These are phyloP conservation scores for Engystomops pustulosus DNA, from an alignment of 2,113 vertebrate genomes.

Conservation along the genomic window DNA sequence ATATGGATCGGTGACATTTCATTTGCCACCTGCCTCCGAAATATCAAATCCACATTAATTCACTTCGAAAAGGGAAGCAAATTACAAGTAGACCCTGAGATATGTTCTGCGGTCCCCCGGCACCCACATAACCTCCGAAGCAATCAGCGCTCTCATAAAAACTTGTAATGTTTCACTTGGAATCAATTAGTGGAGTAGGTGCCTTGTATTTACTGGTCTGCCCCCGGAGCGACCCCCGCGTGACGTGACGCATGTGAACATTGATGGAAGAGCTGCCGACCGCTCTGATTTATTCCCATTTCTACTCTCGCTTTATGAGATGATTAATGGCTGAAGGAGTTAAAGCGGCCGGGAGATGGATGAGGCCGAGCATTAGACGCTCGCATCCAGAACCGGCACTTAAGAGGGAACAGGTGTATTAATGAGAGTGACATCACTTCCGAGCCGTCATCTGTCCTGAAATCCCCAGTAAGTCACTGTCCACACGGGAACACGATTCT, in stretches of 20 bases:
- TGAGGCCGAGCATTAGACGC: background rate
- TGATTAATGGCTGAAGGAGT: slow-evolving; percentile 13
- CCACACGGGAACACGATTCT: no score
- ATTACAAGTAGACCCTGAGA: background rate
- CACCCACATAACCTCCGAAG: background rate
- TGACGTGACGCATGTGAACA: background rate
- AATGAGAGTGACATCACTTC: slow-evolving; percentile 11
- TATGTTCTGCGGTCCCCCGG: background rate
- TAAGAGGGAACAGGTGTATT: background rate
- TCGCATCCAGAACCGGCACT: background rate
- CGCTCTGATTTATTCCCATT: background rate
- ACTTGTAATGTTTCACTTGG: background rate
- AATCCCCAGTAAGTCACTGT: no score
- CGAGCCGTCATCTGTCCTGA: no score
- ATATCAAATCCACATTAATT: background rate
- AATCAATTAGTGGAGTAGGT: background rate
- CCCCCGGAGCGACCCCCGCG: background rate
- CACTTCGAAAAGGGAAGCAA: background rate
- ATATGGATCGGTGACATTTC: background rate
- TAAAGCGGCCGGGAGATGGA: slow-evolving; percentile 6
- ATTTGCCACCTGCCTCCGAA: background rate
- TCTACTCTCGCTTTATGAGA: background rate
- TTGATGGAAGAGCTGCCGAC: background rate
- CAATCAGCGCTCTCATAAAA: background rate
- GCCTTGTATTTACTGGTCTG: background rate